Percentiles rank a stretch among this genome's conserved stretches.
Conservation (phyloP, 2,113 vertebrate genomes). For the Oxygymnocypris stewartii region DNA sequence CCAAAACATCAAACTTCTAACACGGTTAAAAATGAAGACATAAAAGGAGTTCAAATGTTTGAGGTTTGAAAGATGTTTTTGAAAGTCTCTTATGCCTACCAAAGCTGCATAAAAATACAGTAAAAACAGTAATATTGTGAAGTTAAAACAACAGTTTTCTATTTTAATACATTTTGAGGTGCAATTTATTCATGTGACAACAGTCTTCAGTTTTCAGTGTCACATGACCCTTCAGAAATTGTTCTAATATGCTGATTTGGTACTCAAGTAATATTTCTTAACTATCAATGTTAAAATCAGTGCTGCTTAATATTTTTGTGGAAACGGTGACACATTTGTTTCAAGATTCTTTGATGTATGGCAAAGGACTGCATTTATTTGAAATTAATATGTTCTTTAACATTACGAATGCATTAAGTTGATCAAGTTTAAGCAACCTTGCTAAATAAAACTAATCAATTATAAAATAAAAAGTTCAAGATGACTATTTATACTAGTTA, state of each 20-base stretch:
- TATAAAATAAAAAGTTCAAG: neutral
- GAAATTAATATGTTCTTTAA: neutral
- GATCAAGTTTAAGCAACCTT: neutral
- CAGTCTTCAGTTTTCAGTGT: neutral
- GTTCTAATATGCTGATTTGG: neutral
- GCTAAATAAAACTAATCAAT: neutral
- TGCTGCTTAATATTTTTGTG: neutral
- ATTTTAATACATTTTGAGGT: neutral
- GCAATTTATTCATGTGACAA: neutral
- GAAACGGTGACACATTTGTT: neutral
- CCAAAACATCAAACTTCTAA: neutral
- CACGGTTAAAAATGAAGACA: neutral
- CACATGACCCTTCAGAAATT: neutral
- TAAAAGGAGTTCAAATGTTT: neutral
- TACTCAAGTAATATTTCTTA: neutral
- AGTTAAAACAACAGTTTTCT: neutral
- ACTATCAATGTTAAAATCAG: neutral
- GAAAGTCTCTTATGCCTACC: neutral
- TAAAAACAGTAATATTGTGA: neutral
- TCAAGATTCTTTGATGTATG: neutral
- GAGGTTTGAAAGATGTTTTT: neutral
- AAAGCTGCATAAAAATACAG: neutral
- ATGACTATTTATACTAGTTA: neutral
- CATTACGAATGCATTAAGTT: neutral
- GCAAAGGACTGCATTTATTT: neutral